Conservation (phyloP, 2,797 vertebrate genomes). For the Arnoldichthys spilopterus region DNA sequence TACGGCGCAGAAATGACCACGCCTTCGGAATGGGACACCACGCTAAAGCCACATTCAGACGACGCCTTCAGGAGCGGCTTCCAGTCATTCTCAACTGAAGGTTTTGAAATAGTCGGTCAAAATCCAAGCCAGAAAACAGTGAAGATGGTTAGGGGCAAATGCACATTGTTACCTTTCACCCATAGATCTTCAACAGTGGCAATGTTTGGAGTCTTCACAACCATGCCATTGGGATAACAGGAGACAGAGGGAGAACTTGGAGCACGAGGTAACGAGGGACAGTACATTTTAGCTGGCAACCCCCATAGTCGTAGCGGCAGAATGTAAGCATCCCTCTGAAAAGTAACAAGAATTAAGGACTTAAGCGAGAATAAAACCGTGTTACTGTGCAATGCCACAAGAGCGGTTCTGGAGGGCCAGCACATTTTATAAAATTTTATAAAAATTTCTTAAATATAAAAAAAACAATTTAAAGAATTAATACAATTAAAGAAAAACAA, state of each 20-base stretch:
- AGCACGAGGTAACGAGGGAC: constrained; percentile 62
- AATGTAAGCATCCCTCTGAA: constrained; percentile 71
- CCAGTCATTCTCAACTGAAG: constrained; percentile 72
- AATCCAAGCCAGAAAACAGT: no score
- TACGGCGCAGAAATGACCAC: constrained; percentile 69
- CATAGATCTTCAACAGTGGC: constrained; percentile 58
- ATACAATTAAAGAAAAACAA: no score
- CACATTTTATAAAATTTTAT: no score
- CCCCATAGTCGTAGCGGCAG: constrained; percentile 72
- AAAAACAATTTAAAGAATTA: no score
- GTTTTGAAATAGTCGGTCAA: not conserved
- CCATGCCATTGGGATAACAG: constrained; percentile 75
- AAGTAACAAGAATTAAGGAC: not conserved
- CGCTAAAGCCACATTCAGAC: constrained; percentile 69
- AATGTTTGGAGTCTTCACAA: constrained; percentile 65
- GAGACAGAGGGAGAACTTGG: constrained; percentile 68
- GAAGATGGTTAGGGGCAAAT: not conserved
- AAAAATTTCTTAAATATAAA: no score
- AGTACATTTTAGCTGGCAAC: constrained; percentile 73
- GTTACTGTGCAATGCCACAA: no score
- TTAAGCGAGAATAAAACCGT: no score
- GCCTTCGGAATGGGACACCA: constrained; percentile 69
- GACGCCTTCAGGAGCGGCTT: constrained; percentile 65
- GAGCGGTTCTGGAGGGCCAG: no score
- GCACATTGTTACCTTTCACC: constrained; percentile 69